Evolutionary conservation across 1,140 invertebrate species (phyloP).

Genomic region (Formica selysi): DNA sequence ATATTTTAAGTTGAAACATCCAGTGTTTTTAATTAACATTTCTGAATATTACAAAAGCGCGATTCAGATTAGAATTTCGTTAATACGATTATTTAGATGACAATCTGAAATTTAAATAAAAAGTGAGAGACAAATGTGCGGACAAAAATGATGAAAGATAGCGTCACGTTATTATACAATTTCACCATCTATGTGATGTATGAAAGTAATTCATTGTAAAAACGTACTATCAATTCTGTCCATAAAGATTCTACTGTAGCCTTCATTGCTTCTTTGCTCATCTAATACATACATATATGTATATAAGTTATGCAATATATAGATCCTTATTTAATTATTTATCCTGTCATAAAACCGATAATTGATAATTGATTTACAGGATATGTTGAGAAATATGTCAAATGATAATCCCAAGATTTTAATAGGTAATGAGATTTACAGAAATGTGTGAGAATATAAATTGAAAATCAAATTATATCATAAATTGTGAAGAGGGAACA

Average conservation of each 20-base stretch:
- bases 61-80: conserved; percentile 42
- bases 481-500: background rate
- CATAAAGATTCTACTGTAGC: conserved; percentile 22
- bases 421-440: conserved; percentile 17
- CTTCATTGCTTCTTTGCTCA: no score
- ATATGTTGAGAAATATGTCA: conserved; percentile 18
- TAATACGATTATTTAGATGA: background rate
- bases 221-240: conserved; percentile 14
- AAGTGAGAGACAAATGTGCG: background rate
- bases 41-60: conserved; percentile 17
- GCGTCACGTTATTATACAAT: conserved; percentile 73
- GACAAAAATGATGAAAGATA: conserved; percentile 74
- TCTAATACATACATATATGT: no score
- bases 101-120: conserved; percentile 24
- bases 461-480: background rate
- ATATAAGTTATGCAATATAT: background rate
- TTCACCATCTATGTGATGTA: conserved; percentile 63
- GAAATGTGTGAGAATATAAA: background rate
- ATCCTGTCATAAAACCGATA: background rate
- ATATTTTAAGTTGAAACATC: background rate
- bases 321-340: background rate
- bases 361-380: conserved; percentile 19
- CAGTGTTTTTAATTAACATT: background rate
- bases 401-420: conserved; percentile 1
- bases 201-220: conserved; percentile 52